These are phyloP conservation scores for Sceliomorpha sp. DNA, from an alignment of 2,888 invertebrate genomes.

Conservation along the genomic window DNA sequence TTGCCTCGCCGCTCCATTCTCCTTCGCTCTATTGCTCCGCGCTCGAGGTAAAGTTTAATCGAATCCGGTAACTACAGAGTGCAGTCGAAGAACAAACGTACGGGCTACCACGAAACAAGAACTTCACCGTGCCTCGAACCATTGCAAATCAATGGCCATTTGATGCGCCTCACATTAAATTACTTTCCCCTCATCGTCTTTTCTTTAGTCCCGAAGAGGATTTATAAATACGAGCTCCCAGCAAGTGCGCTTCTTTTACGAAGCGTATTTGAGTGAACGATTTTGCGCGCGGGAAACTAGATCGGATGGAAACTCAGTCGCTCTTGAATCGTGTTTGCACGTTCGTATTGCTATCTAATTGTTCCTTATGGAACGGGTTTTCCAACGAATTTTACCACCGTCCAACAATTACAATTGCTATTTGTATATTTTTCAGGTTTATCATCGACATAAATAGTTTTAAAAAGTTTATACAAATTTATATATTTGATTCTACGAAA, in stretches of 20 bases:
- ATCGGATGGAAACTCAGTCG: no score
- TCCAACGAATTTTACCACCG: no score
- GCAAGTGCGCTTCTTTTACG: neutral
- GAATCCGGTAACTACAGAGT: constrained; percentile 75
- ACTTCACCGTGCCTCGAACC: constrained; percentile 66
- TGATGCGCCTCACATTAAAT: constrained; percentile 66
- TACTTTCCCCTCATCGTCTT: constrained; percentile 50
- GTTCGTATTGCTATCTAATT: no score
- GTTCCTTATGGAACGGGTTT: no score
- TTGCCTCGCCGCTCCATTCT: constrained; percentile 35
- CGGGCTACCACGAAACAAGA: constrained; percentile 62
- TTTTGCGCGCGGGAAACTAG: no score
- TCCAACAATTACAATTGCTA: no score
- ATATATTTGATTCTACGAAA: no score
- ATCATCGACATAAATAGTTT: no score
- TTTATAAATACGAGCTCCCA: constrained; percentile 13
- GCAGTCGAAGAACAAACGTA: constrained; percentile 72
- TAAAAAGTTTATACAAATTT: no score
- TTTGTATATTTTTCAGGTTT: no score
- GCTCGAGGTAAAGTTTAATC: constrained; percentile 73
- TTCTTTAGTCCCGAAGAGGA: constrained; percentile 11
- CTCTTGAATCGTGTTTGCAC: no score
- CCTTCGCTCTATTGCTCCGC: constrained; percentile 47
- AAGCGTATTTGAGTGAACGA: no score
- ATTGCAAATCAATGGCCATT: constrained; percentile 71